Percentiles rank a stretch among this genome's conserved stretches.
phyloP scores from a whole-genome alignment of 1,140 invertebrate species.

The Papilio polyxenes region DNA sequence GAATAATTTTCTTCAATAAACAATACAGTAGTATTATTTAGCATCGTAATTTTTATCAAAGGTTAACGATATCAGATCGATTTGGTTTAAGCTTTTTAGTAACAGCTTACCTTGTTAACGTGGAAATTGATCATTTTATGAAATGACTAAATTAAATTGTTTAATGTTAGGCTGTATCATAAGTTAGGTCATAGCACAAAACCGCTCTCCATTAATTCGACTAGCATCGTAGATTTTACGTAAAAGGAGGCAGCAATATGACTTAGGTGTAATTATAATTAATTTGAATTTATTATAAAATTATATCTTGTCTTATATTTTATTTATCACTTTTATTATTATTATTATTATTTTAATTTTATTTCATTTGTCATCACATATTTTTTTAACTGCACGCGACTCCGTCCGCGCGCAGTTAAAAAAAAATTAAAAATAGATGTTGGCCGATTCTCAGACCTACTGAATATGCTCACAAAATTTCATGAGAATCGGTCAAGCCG shows the following conservation, averaged over 20 bases:
- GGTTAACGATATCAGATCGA: no score
- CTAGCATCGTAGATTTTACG: not conserved
- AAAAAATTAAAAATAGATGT: no score
- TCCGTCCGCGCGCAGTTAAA: no score
- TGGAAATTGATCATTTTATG: no score
- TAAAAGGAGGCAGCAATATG: slow-evolving; percentile 8
- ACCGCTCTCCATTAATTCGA: slow-evolving; percentile 3
- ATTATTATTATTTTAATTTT: not conserved
- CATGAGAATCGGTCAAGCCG: no score
- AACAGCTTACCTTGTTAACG: no score
- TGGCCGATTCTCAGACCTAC: no score
- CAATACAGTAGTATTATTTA: not conserved
- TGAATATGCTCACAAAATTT: no score
- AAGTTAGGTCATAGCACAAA: not conserved
- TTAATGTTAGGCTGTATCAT: not conserved
- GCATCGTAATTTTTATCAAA: not conserved
- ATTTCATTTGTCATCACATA: not conserved
- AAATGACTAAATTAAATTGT: no score
- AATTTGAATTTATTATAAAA: not conserved
- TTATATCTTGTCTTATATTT: not conserved
- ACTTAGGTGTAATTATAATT: not conserved
- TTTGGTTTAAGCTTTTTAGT: no score
- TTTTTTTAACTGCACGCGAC: not conserved
- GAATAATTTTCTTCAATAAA: not conserved
- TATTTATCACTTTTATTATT: not conserved